phyloP scores from a whole-genome alignment of 2,113 vertebrate genomes.

The Pionites leucogaster region DNA sequence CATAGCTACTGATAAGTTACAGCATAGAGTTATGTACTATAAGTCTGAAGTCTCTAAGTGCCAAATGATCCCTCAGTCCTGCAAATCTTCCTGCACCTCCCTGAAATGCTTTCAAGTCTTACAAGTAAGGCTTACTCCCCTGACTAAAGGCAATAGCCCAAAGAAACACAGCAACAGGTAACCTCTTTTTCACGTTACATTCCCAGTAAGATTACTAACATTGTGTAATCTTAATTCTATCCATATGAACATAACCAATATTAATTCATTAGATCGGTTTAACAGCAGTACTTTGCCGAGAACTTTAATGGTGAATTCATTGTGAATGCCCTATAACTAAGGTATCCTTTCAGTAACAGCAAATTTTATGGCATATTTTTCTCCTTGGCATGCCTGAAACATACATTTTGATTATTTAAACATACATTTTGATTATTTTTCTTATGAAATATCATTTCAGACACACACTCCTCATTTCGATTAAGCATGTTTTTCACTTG shows the following conservation, averaged over 20 bases:
- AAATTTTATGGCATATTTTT: neutral
- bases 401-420: neutral
- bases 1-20: neutral
- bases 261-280: neutral
- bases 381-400: neutral
- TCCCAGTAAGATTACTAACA: neutral
- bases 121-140: neutral
- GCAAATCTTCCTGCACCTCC: neutral
- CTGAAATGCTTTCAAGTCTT: neutral
- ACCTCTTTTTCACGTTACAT: neutral
- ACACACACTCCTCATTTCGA: neutral
- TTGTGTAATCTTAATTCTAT: neutral
- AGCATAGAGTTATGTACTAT: neutral
- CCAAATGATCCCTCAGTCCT: neutral
- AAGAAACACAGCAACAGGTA: neutral
- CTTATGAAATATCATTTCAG: neutral
- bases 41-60: no score
- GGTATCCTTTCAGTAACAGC: neutral
- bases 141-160: neutral
- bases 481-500: neutral
- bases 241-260: neutral
- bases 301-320: neutral
- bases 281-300: neutral
- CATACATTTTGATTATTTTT: neutral
- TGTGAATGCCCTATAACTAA: neutral